Evolutionary conservation across 2,797 vertebrate genomes (phyloP), one percentile per base, ranked within the genome.

Genomic region (Dallia pectoralis): DNA sequence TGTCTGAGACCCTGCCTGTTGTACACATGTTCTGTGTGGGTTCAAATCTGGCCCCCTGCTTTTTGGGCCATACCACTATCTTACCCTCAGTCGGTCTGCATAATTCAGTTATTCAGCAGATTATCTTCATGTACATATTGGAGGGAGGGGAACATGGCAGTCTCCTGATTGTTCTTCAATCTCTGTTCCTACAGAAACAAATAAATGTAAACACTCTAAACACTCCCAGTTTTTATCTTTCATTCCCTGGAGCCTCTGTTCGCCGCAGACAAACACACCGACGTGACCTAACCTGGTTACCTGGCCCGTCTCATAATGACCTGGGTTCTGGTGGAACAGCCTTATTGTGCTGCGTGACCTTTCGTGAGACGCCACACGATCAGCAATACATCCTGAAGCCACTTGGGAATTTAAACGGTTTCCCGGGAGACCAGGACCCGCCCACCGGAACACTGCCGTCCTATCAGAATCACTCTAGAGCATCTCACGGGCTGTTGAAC

Each of bases 381-480:
- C n/a, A n/a, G 89, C 82, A 59, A 90, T 88, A 84, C 77, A 85
- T 89, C 79, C 83, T 81, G 79, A 80, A 79, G 29, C 40, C 78
- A 79, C 77, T 74, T 77, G 80, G 81, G 74, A 70, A 85, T 80
- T 85, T 85, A 85, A 80, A 82, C 70, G 73, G 87, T 88, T 82
- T 82, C 86, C 83, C 86, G 65, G 56, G 87, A 87, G 77, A 89
- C 82, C 72, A 77, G 67, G 68, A 78, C 75, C 75, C 30, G 63
- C 63, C 73, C 75, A 18, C 44, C n/a, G 12, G 40, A 44, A 11
- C 40, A 44, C 9, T 44, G 11, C 6, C 33, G 33, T 36, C 33
- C 8, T 36, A 36, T 8, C 33, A 36, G 3, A 3, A 72, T 66
- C 29, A 48, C 29, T 61, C 76, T 16, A 69, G 81, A 67, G 82